Evolutionary conservation across 2,113 vertebrate species (phyloP).

Genomic region (Osmerus eperlanus): DNA sequence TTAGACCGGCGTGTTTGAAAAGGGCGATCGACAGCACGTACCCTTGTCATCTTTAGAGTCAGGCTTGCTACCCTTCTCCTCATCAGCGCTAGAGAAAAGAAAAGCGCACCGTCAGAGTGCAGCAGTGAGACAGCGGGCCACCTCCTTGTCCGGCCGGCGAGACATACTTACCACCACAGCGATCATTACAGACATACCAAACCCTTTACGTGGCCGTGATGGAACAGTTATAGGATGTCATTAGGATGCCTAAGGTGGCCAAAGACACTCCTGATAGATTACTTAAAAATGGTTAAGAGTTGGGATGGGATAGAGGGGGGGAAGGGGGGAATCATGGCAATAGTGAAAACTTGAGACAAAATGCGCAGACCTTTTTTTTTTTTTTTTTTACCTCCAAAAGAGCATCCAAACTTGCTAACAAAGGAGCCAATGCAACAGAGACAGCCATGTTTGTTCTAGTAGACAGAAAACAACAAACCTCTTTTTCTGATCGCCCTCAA

Average conservation of each 20-base stretch:
- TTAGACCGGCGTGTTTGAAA: neutral
- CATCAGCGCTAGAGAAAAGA: slow-evolving; percentile 83
- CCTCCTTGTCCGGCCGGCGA: slow-evolving; percentile 1
- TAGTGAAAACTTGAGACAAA: slow-evolving; percentile 48
- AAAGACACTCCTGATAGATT: slow-evolving; percentile 45
- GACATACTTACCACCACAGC: slow-evolving; percentile 34
- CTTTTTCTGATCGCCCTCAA: slow-evolving; percentile 98
- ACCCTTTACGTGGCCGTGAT: slow-evolving; percentile 26
- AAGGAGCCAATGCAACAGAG: slow-evolving; percentile 88
- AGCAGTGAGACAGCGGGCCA: slow-evolving; percentile 20
- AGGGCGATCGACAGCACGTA: slow-evolving; percentile 45
- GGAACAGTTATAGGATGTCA: slow-evolving; percentile 41
- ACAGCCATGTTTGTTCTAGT: slow-evolving; percentile 93
- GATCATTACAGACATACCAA: slow-evolving; percentile 42
- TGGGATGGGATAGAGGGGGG: slow-evolving; percentile 42
- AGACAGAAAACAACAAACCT: slow-evolving; percentile 99
- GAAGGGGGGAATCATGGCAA: slow-evolving; percentile 36
- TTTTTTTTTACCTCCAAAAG: slow-evolving; percentile 67
- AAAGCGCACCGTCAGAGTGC: slow-evolving; percentile 37
- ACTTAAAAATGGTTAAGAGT: slow-evolving; percentile 52
- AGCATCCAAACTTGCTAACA: slow-evolving; percentile 73
- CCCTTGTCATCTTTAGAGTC: slow-evolving; percentile 89
- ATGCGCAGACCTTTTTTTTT: slow-evolving; percentile 59
- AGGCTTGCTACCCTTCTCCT: slow-evolving; percentile 78
- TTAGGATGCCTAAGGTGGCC: slow-evolving; percentile 36